phyloP scores from a whole-genome alignment of 1,140 invertebrate species.

The Drosophila erecta region DNA sequence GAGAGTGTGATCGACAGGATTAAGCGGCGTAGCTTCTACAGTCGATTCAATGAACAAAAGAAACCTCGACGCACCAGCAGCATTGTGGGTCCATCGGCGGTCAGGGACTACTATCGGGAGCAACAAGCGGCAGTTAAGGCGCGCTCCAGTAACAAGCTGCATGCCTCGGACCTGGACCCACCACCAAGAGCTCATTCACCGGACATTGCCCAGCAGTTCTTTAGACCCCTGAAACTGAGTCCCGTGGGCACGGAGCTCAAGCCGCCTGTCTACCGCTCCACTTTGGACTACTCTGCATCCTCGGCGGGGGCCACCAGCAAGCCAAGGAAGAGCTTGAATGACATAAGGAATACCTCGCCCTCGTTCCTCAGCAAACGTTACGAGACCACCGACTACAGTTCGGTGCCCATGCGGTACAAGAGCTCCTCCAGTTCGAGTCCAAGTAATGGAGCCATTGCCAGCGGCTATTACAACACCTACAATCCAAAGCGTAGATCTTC shows the following conservation, averaged over 20 bases:
- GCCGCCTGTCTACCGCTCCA: constrained; percentile 75
- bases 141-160: constrained; percentile 68
- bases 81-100: constrained; percentile 86
- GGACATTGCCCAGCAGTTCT: constrained; percentile 80
- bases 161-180: constrained; percentile 28
- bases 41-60: constrained; percentile 93
- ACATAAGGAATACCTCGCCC: constrained; percentile 77
- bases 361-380: constrained; percentile 73
- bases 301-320: constrained; percentile 57
- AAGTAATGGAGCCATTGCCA: constrained; percentile 60
- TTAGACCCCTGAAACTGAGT: constrained; percentile 76
- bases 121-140: constrained; percentile 72
- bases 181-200: constrained; percentile 66
- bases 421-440: constrained; percentile 76
- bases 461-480: constrained; percentile 78
- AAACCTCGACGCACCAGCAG: constrained; percentile 87
- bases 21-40: constrained; percentile 94
- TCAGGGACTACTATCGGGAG: constrained; percentile 82
- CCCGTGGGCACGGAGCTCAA: constrained; percentile 79
- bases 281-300: constrained; percentile 59
- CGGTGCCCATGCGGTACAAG: constrained; percentile 73
- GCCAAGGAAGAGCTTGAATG: constrained; percentile 79
- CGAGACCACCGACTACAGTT: constrained; percentile 63
- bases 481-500: constrained; percentile 81
- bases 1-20: constrained; percentile 94